phyloP scores from a whole-genome alignment of 2,797 vertebrate genomes.

The Emydoidea blandingii region DNA sequence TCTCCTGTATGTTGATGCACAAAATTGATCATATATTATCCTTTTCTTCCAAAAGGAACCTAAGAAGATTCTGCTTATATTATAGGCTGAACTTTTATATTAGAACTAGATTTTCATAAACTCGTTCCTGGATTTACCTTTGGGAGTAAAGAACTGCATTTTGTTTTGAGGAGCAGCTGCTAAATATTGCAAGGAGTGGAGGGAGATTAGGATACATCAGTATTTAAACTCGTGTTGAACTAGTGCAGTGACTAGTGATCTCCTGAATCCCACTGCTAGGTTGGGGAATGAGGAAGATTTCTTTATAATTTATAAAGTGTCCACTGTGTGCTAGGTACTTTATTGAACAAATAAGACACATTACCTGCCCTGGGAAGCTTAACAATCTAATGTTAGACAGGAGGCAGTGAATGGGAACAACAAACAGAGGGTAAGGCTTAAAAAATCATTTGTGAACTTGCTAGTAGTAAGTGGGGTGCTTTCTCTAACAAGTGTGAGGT shows the following conservation, averaged over 20 bases:
- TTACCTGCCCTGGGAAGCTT: not conserved
- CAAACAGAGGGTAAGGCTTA: not conserved
- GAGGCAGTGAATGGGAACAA: not conserved
- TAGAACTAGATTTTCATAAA: not conserved
- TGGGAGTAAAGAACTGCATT: slow-evolving; percentile 1
- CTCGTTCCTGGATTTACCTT: not conserved
- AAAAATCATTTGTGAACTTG: not conserved
- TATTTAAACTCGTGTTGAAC: not conserved
- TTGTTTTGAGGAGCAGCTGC: slow-evolving; percentile 22
- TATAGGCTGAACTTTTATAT: not conserved
- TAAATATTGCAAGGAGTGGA: not conserved
- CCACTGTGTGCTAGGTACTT: not conserved
- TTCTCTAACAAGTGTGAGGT: not conserved
- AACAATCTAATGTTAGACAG: not conserved
- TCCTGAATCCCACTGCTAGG: not conserved
- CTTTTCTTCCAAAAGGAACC: too few relatives aligned
- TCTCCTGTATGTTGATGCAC: not conserved
- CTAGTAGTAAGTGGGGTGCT: not conserved
- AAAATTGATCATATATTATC: not conserved
- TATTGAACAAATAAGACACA: slow-evolving; percentile 7
- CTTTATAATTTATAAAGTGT: not conserved
- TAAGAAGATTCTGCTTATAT: not conserved
- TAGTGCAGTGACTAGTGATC: slow-evolving; percentile 9
- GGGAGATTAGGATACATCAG: not conserved
- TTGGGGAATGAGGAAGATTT: not conserved